Percentiles rank a stretch among this genome's conserved stretches.
These are phyloP conservation scores for Caerostris darwini DNA, from an alignment of 1,140 invertebrate species.

Conservation along the genomic window DNA sequence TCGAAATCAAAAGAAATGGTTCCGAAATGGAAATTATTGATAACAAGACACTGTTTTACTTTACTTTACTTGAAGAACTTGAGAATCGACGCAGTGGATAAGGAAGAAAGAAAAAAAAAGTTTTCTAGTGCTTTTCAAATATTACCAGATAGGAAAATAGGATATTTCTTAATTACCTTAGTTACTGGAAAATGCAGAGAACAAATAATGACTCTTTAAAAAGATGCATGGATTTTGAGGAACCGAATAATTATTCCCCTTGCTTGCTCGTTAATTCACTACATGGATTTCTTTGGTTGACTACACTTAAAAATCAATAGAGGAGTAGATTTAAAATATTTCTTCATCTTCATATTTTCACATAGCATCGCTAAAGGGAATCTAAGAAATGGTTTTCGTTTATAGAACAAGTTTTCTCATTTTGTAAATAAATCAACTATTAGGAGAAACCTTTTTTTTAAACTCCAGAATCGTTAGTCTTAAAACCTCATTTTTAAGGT, in stretches of 20 bases:
- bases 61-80: not conserved
- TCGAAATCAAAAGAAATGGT: not conserved
- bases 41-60: conserved; percentile 17
- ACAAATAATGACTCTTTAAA: conserved; percentile 51
- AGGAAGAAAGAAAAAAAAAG: not conserved
- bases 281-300: conserved; percentile 11
- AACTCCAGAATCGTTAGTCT: not conserved
- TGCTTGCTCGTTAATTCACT: conserved; percentile 28
- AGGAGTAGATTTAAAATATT: not conserved
- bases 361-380: not conserved
- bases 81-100: not conserved
- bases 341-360: not conserved
- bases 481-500: not conserved
- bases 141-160: not conserved
- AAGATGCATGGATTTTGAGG: conserved; percentile 37
- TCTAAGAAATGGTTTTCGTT: not conserved
- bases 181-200: conserved; percentile 41
- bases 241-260: conserved; percentile 39
- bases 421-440: conserved; percentile 1
- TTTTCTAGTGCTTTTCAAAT: not conserved
- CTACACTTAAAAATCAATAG: conserved; percentile 32
- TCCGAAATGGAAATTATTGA: not conserved
- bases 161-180: conserved; percentile 59
- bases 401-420: not conserved
- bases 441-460: not conserved